A percentile compares a stretch with the other conserved stretches of the same genome.
These are phyloP conservation scores for Thryonomys swinderianus DNA, from an alignment of 2,113 vertebrate species.

Conservation along the genomic window DNA sequence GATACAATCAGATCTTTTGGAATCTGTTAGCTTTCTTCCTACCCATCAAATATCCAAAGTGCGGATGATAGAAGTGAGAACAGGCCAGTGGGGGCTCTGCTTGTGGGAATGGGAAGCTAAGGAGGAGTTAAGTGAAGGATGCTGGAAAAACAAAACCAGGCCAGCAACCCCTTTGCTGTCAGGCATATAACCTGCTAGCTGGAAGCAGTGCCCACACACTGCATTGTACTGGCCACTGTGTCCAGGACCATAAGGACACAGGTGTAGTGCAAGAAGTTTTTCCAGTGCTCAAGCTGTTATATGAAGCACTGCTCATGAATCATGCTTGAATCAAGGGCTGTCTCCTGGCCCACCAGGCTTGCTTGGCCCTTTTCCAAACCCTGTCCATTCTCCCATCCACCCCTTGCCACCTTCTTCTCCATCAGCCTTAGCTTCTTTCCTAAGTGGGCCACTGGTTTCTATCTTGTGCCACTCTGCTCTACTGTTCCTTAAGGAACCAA, in stretches of 20 bases:
- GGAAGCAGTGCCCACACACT: rapidly evolving
- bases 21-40: not conserved
- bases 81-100: not conserved
- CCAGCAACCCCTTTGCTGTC: not conserved
- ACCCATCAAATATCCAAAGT: not conserved
- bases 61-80: not conserved
- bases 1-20: not conserved
- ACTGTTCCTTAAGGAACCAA: not conserved
- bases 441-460: not conserved
- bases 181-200: not conserved
- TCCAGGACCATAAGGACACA: too few species aligned
- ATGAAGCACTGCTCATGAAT: not conserved
- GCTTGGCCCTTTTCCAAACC: not conserved
- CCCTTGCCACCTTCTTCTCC: not conserved
- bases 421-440: not conserved
- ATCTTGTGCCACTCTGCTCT: not conserved
- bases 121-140: not conserved
- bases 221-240: not conserved
- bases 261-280: not conserved
- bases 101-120: too few species aligned
- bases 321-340: not conserved
- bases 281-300: not conserved
- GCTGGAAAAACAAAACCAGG: not conserved
- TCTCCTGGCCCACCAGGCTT: not conserved
- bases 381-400: too few species aligned